phyloP scores from a whole-genome alignment of 2,797 vertebrate genomes.

The Tenualosa thibaudeaui region DNA sequence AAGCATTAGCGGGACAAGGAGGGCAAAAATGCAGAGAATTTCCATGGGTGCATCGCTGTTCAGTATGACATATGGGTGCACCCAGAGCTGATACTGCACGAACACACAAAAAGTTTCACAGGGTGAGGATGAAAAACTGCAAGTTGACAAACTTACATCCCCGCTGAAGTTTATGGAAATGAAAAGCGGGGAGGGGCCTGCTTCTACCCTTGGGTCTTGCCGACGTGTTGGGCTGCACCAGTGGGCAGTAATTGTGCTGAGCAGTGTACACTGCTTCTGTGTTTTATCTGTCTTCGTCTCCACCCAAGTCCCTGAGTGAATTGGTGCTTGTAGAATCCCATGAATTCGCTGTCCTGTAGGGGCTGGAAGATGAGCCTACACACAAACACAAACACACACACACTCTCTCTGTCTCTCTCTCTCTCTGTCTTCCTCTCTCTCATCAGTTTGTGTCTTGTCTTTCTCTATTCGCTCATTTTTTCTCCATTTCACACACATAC shows the following conservation, averaged over 20 bases:
- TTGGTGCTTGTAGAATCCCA: background rate
- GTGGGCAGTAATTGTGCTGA: slow-evolving; percentile 12
- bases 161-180: slow-evolving; percentile 3
- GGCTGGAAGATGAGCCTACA: background rate
- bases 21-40: background rate
- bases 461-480: background rate
- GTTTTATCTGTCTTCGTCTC: background rate
- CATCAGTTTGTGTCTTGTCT: background rate
- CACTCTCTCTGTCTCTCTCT: background rate
- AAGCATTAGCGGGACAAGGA: background rate
- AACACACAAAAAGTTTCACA: background rate
- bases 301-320: background rate
- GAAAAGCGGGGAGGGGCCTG: background rate
- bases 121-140: background rate
- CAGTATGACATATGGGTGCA: background rate
- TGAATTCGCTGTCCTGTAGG: background rate
- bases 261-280: background rate
- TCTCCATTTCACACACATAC: background rate
- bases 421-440: background rate
- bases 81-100: background rate
- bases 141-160: slow-evolving; percentile 6
- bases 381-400: too few species aligned
- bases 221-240: background rate
- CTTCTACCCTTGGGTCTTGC: background rate
- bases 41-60: background rate